Conservation (phyloP, 2,797 vertebrate species). For the Acanthis flammea region DNA sequence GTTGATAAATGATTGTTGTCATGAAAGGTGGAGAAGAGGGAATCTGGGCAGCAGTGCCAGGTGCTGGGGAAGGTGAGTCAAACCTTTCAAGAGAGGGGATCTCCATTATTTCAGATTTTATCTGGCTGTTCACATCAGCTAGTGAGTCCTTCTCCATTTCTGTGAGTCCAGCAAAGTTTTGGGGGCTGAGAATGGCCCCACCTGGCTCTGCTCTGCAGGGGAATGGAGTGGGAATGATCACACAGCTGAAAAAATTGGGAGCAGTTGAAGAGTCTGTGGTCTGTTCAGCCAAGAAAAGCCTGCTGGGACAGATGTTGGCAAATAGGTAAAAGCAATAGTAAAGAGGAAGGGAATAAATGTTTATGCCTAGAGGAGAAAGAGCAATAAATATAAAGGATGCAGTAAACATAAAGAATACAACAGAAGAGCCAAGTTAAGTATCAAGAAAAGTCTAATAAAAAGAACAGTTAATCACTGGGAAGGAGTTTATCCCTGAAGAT, state of each 20-base stretch:
- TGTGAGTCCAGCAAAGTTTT: not conserved
- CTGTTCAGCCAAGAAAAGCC: not conserved
- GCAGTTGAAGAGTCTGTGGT: not conserved
- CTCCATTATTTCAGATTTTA: not conserved
- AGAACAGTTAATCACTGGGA: not conserved
- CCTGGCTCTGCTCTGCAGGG: not conserved
- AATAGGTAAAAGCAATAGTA: not conserved
- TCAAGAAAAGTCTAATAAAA: not conserved
- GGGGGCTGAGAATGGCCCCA: not conserved
- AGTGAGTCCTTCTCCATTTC: not conserved
- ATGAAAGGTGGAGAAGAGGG: not conserved
- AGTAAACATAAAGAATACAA: not conserved
- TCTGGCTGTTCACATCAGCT: not conserved
- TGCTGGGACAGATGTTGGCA: not conserved
- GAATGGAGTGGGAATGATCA: not conserved
- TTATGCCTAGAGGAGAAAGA: not conserved
- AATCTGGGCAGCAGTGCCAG: not conserved
- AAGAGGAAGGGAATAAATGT: not conserved
- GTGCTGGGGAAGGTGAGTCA: not conserved
- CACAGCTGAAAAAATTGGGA: not conserved
- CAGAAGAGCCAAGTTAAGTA: not conserved
- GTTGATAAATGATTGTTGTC: conserved; percentile 4
- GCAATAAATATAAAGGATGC: not conserved
- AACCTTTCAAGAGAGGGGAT: not conserved
- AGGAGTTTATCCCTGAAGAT: not conserved